Base-by-base conservation (phyloP, 2,888 invertebrate genomes). In the Yponomeuta malinellus region DNA sequence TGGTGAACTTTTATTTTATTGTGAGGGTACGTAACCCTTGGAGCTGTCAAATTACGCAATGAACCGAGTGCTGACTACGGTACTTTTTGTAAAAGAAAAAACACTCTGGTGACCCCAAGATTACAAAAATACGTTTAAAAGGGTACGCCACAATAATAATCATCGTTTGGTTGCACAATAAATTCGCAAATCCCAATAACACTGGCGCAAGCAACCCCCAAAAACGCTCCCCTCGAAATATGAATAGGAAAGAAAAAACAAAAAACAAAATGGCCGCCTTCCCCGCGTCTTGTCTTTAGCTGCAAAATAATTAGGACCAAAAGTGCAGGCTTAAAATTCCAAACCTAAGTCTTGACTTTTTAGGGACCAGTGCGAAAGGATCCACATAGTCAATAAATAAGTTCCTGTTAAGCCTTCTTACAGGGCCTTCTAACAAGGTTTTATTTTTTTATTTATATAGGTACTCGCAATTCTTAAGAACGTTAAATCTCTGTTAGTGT, bases 231-330 rank as follows among this genome's bases (percentile, higher is more conserved):
- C 90, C 87, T 85, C 85, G 83, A 85, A 82, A 83, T 86, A 81
- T 79, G 52, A 59, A 59, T 59, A 59, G 52, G 52, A 81, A 86
- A 84, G 74, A 68, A 48, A 71, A 29, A 74, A 76, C 76, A 86
- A 86, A 85, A 82, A 81, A 78, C 83, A 90, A 90, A 88, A 91
- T 89, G 90, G 90, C 89, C 82, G 78, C 81, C 75, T 73, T 76
- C n/a, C 68, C 78, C 79, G 79, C 87, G 84, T 88, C 90, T 89
- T 90, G 88, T 85, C 90, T 70, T 59, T 59, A 59, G 52, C 52
- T 15, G 52, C 52, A 59, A 59, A 59, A 59, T 59, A 59, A 59
- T 59, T 59, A 59, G 15, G 3, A 15, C 15, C 15, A 59, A 15
- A 59, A 59, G 52, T 43, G 9, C 43, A 63, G 63, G 63, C 63